A percentile compares a stretch with the other conserved stretches of the same genome.
phyloP scores from a whole-genome alignment of 2,113 vertebrate genomes.

The Falco punctatus region DNA sequence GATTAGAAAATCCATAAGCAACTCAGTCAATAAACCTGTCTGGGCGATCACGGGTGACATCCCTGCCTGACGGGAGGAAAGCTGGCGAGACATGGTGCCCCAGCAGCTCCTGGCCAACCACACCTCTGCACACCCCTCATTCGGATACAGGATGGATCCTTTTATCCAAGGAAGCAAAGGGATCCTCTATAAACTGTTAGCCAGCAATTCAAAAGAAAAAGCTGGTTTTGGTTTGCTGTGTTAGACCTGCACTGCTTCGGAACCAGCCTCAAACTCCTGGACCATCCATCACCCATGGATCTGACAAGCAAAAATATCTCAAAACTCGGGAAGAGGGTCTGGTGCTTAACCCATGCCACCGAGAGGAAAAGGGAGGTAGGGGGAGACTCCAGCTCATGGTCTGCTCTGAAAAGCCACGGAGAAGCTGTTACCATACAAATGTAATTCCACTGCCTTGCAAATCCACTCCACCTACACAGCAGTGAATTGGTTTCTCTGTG shows the following conservation, averaged over 20 bases:
- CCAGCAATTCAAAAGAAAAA: not conserved
- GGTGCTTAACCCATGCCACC: not conserved
- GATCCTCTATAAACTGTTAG: not conserved
- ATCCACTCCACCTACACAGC: not conserved
- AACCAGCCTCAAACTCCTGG: not conserved
- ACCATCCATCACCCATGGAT: not conserved
- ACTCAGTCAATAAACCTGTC: not conserved
- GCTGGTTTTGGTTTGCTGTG: not conserved
- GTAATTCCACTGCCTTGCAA: not conserved
- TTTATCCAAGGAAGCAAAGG: not conserved
- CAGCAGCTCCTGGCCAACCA: not conserved
- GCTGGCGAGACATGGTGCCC: not conserved
- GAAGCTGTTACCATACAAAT: not conserved
- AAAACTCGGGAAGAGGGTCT: not conserved
- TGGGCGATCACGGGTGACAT: not conserved
- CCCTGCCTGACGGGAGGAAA: not conserved
- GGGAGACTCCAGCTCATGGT: not conserved
- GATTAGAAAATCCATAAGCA: slow-evolving; percentile 56
- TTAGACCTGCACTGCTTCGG: not conserved
- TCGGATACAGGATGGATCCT: not conserved
- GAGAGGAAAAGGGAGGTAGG: not conserved
- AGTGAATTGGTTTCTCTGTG: not conserved
- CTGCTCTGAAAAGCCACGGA: not conserved
- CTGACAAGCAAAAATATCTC: not conserved
- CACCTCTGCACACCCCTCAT: not conserved